Evolutionary conservation across 2,113 vertebrate species (phyloP).

Genomic region (Hydropotes inermis): DNA sequence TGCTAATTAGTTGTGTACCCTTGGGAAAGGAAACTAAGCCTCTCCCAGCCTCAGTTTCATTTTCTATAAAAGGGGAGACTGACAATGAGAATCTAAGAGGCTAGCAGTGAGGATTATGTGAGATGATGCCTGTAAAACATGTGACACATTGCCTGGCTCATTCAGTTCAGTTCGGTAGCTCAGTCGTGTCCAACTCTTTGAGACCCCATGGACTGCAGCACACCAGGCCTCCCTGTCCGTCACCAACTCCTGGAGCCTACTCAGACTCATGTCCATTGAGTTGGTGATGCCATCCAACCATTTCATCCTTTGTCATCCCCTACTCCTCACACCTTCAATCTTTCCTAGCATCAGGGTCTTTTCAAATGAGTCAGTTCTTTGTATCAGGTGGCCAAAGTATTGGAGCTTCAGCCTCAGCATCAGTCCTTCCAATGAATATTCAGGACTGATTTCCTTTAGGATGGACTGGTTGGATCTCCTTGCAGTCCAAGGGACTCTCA

Average conservation of each 20-base stretch:
- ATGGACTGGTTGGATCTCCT: background rate
- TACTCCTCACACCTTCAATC: background rate
- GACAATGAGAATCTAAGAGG: background rate
- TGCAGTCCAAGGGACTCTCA: background rate
- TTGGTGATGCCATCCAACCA: background rate
- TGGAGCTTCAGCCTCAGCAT: background rate
- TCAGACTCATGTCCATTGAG: background rate
- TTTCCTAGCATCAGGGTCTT: background rate
- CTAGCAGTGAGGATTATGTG: background rate
- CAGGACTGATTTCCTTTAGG: background rate
- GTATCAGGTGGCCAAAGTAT: background rate
- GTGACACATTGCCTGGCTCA: background rate
- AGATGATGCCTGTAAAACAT: background rate
- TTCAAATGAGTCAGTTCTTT: background rate
- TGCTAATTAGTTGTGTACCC: background rate
- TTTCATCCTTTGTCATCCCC: background rate
- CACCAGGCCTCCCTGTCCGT: background rate
- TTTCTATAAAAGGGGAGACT: background rate
- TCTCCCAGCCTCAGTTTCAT: background rate
- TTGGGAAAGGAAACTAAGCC: background rate
- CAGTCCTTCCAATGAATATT: background rate
- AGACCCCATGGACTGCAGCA: background rate
- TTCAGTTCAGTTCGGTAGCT: background rate
- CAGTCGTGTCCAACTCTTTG: background rate
- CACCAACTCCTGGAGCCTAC: background rate